These are phyloP conservation scores for Himalopsyche japonica DNA, from an alignment of 2,888 invertebrate species.

Conservation along the genomic window DNA sequence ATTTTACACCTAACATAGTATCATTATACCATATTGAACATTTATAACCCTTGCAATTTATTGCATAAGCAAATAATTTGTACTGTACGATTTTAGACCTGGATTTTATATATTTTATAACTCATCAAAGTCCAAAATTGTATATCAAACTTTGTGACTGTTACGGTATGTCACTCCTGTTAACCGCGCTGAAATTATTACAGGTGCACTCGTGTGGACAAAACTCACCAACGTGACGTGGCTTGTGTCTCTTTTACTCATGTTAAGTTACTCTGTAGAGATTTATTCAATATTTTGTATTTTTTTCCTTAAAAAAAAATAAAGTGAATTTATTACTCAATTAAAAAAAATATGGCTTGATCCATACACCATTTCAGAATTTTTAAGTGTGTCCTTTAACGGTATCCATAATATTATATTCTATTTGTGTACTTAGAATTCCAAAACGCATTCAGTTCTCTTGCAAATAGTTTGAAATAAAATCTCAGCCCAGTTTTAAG, in stretches of 20 bases:
- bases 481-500: too few species aligned
- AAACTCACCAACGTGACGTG: constrained; percentile 7
- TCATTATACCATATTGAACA: not conserved
- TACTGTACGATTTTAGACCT: not conserved
- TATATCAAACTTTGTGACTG: not conserved
- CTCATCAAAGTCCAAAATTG: not conserved
- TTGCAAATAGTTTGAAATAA: too few species aligned
- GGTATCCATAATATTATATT: too few species aligned
- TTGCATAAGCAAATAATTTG: not conserved
- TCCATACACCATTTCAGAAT: too few species aligned
- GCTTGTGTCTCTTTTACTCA: not conserved
- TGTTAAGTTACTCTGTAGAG: not conserved
- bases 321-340: too few species aligned
- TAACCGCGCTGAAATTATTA: constrained; percentile 6
- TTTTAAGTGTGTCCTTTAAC: too few species aligned
- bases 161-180: not conserved
- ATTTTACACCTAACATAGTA: not conserved
- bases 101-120: not conserved
- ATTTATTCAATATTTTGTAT: too few species aligned
- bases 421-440: too few species aligned
- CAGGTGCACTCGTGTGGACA: constrained; percentile 9
- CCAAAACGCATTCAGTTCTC: too few species aligned
- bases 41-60: not conserved
- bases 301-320: too few species aligned
- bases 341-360: too few species aligned